Evolutionary conservation across 2,797 vertebrate species (phyloP).

Genomic region (Stomatorhinus walkeri): DNA sequence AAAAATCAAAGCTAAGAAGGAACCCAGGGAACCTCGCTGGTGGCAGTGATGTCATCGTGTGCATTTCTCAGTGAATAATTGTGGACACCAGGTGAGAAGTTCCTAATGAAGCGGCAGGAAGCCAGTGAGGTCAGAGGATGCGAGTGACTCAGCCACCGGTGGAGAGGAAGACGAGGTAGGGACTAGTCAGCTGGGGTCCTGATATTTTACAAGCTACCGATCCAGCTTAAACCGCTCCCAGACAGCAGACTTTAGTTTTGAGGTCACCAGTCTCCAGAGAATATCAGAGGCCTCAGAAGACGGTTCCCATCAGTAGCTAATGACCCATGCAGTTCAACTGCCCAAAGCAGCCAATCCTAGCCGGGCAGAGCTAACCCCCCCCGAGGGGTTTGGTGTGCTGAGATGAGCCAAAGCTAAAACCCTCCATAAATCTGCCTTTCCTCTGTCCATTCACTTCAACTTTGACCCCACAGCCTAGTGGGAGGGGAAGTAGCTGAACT

Average conservation of each 20-base stretch:
- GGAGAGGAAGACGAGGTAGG: background rate
- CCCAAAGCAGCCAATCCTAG: background rate
- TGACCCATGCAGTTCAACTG: conserved; percentile 22
- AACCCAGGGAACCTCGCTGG: background rate
- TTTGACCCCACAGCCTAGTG: conserved; percentile 4
- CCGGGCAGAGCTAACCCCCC: background rate
- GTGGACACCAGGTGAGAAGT: background rate
- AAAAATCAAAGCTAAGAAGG: background rate
- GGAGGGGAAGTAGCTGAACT: background rate
- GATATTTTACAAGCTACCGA: background rate
- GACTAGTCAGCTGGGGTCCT: background rate
- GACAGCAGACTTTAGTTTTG: conserved; percentile 4
- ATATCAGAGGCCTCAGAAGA: background rate
- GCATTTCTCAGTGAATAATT: background rate
- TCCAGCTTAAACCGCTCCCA: background rate
- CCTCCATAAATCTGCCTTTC: background rate
- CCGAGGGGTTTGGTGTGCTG: background rate
- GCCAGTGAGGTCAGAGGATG: background rate
- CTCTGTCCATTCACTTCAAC: background rate
- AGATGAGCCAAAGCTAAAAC: background rate
- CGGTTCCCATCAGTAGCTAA: conserved; percentile 20
- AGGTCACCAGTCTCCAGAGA: conserved; percentile 8
- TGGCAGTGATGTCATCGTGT: background rate
- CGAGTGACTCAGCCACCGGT: background rate
- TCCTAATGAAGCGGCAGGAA: conserved; percentile 3